Evolutionary conservation across 1,140 invertebrate genomes (phyloP), one percentile per base, ranked within the genome.

Genomic region (Nasonia vitripennis): DNA sequence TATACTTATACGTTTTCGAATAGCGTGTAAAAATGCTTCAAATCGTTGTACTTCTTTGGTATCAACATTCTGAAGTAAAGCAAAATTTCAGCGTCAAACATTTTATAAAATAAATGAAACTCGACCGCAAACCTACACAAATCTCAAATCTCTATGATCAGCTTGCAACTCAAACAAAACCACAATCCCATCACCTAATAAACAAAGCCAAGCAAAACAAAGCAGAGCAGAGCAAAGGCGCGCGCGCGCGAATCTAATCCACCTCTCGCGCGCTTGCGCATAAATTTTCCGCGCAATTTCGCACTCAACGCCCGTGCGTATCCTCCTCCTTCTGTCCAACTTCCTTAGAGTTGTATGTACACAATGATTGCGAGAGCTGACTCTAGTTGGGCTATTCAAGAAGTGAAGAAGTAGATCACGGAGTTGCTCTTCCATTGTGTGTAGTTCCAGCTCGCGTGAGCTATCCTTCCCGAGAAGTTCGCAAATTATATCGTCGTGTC

Each of bases 221-320:
- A 62, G 55, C 55, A 62, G 55, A 62, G 17, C 55, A 17, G 6
- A 20, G 55, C 55, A 62, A n/a, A 62, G 5, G 51, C 51, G 55
- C 3, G 20, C 55, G 17, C 17, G 5, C 14, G 20, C 55, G 55
- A 62, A 62, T 62, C 55, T 62, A 62, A 62, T 62, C 55, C 55
- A 51, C 1, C 45, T 10, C 45, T 5, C 51, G 12, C 51, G 55
- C 55, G 17, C 55, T 17, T 17, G 55, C 55, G 55, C 55, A 62
- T 62, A 62, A 62, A 62, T 62, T 62, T 62, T 62, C 55, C 20
- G 55, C 55, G 55, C 55, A 62, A 62, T 62, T 62, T 62, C 55
- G 55, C 55, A 11, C 55, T 62, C 55, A 62, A 62, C 55, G 3
- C 55, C 55, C 55, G 55, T 62, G 48, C 14, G 12, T 51, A 51